Conservation (phyloP, 2,797 vertebrate species). For the Parauchenoglanis ngamensis region DNA sequence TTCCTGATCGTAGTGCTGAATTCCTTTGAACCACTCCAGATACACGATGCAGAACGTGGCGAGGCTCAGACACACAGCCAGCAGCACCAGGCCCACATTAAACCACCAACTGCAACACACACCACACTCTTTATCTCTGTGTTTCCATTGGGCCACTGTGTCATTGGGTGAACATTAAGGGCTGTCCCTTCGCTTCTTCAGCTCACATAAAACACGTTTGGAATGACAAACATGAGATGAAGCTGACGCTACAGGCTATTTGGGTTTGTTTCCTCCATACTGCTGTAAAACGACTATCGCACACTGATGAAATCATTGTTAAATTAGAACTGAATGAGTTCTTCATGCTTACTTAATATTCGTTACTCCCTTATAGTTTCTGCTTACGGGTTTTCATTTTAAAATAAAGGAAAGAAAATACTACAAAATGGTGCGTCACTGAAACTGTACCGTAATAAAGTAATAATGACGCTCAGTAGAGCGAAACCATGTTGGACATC, state of each 20-base stretch:
- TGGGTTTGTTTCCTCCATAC: not conserved
- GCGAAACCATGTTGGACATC: not conserved
- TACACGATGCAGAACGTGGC: slow-evolving; percentile 91
- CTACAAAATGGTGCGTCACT: not conserved
- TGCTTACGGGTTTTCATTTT: not conserved
- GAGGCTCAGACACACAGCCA: slow-evolving; percentile 78
- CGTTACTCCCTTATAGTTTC: not conserved
- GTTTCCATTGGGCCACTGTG: no score
- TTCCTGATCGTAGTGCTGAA: slow-evolving; percentile 85
- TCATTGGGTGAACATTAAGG: not conserved
- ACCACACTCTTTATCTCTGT: not conserved
- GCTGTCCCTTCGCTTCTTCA: not conserved
- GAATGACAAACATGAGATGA: not conserved
- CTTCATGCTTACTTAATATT: not conserved
- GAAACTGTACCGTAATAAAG: not conserved
- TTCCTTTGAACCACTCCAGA: slow-evolving; percentile 89
- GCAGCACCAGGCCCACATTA: slow-evolving; percentile 74
- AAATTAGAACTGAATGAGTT: not conserved
- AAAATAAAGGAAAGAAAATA: not conserved
- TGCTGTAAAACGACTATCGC: not conserved
- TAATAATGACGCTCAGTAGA: slow-evolving; percentile 30
- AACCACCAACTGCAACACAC: slow-evolving; percentile 86
- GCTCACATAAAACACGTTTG: not conserved
- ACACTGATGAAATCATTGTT: not conserved
- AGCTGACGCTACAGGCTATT: not conserved